Base-by-base conservation (phyloP, 2,113 vertebrate genomes). In the Bombycilla garrulus region DNA sequence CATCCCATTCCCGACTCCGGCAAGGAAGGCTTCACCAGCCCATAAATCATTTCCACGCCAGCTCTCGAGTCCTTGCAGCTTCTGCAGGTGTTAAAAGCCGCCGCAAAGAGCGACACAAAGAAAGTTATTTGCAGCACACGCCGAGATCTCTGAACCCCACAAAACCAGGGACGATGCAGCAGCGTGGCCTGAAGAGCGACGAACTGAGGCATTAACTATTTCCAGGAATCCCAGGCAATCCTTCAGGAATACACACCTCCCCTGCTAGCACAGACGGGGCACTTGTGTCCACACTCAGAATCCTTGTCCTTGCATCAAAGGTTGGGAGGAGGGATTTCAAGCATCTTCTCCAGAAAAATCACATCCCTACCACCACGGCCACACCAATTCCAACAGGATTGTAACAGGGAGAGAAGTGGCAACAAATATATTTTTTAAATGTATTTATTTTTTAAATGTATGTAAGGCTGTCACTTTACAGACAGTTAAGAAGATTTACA, bases 1-100 rank as follows among this genome's bases (percentile, higher is more conserved):
- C 1, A 0, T 33, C 64, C 54, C 0, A 0, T 25, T 24, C 58
- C 40, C 1, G 0, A 5, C 65, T 53, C n/a, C 16, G 28, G 25
- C 42, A 35, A 54, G 0, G 3, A 62, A 62, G 20, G 38, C 25
- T 57, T 74, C 47, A 40, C 17, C 10, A n/a, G 29, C 60, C 50
- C 8, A 0, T 18, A 11, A 79, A 60, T 29, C 2, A 2, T 60
- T 74, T 51, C 77, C 16, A 10, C 29, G 2, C 18, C 0, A 0
- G 25, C 80, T 90, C 89, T 80, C 4, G 4, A 57, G 58, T 50
- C 3, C 4, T 25, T 51, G 51, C 48, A 90, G 48, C 82, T 92
- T 28, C 76, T n/a, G 66, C 76, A 83, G 89, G 80, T 83, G 58
- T 65, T 73, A 90, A 88, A 76, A 93, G 62, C 44, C 0, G 0